Base-by-base conservation (phyloP, 2,888 invertebrate species). In the Tipula lateralis region DNA sequence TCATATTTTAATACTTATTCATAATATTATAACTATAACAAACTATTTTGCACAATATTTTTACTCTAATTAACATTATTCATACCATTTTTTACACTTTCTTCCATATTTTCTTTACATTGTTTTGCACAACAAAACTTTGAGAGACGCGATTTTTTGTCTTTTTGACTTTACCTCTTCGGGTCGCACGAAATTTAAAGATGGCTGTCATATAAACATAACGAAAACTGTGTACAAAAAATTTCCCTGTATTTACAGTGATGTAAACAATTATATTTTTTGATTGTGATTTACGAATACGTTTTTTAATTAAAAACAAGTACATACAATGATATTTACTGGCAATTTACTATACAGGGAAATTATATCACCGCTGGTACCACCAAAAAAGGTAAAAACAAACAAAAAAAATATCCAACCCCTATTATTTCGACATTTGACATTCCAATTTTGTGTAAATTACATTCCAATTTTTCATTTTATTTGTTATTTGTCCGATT, bases 41-140 rank as follows among this genome's bases (percentile, higher is more conserved):
- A n/a, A 83, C 16, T 83, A 4, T 83, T 30, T 16, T 30, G 7
- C n/a, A 6, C 4, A n/a, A 83, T 30, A 30, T 30, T 16, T 83
- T 83, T 83, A 83, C 13, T 34, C 13, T 29, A 39, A 36, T n/a
- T 83, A 36, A n/a, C n/a, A 82, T 24, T 16, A 83, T 36, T 34
- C 29, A 36, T 83, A 83, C 83, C 83, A 83, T 39, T 83, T 36
- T 36, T 83, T 39, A 36, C 83, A 83, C n/a, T 83, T 83, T 83
- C 83, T 36, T 83, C 83, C 83, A 83, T 83, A 32, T 30, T 82
- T 30, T 66, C 66, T 82, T 82, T 82, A 82, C 82, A 82, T 82
- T 82, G 82, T 82, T 82, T 82, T 82, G 32, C 32, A 82, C 66
- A 66, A 66, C 66, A 66, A 66, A 66, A 66, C 66, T 66, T 24